Evolutionary conservation across 2,797 vertebrate genomes (phyloP), one percentile per base, ranked within the genome.

Genomic region (Odontamblyopus lacepedii): DNA sequence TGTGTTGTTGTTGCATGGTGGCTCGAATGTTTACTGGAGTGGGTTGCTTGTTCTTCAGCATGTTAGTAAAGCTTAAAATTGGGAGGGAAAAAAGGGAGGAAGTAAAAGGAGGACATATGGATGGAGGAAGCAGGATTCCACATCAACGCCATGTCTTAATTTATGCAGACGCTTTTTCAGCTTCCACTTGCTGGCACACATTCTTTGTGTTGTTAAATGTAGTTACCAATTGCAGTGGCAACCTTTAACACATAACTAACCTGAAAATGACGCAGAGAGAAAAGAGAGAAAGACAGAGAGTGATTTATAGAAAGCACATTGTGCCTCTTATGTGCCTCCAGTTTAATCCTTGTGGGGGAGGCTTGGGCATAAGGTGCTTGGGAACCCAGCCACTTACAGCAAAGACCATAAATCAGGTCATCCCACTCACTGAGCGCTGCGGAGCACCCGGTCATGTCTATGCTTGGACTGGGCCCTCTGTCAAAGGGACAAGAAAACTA

Each of bases 21-120:
- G 98, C 96, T 76, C 96, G 95, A 94, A 99, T 94, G 93, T 95
- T 98, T 93, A 97, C 97, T 60, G 95, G 96, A 88, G 96, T 92
- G 90, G 97, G 97, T 91, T 97, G 96, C 96, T 99, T 99, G 96
- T 98, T 99, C 98, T 98, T 99, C 98, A 99, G 96, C 98, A 99
- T 99, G 93, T 98, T 98, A 96, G 98, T 99, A 92, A 99, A 99
- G 96, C 98, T 99, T 99, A 92, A 95, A 94, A 93, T 87, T 81
- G 85, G 84, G 86, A 87, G 88, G 88, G 83, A 86, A 85, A 88
- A 87, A 73, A 77, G 82, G 85, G 79, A 87, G 78, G 87, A 81
- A 80, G 82, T 88, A 85, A 91, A 89, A 88, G 85, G 83, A 82
- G 77, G 85, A 86, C 72, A 82, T 73, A 88, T 65, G 87, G 87